Percentiles rank a stretch among this genome's conserved stretches.
Evolutionary conservation across 2,113 vertebrate species (phyloP).

Genomic region (Lathamus discolor): DNA sequence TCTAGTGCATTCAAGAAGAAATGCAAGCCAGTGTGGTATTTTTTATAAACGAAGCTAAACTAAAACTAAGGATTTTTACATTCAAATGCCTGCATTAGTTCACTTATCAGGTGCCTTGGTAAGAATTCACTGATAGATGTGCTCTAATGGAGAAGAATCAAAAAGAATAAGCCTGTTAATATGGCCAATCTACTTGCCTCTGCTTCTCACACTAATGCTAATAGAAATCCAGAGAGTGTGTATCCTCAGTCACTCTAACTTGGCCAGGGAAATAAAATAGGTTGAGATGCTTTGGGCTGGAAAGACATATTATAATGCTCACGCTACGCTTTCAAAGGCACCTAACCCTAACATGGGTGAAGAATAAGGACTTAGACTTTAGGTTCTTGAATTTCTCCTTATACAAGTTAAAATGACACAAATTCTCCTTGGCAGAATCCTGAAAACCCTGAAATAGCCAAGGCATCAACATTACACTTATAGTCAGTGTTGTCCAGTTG

Average conservation of each 20-base stretch:
- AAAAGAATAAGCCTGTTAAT: background rate
- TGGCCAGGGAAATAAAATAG: background rate
- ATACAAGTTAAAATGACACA: background rate
- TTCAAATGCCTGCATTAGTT: background rate
- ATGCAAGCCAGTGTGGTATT: rapidly evolving
- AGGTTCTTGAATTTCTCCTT: background rate
- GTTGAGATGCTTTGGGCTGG: background rate
- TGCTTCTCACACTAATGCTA: background rate
- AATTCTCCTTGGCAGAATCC: background rate
- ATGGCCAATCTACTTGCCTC: background rate
- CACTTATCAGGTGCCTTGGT: background rate
- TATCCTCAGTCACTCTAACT: background rate
- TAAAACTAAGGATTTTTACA: background rate
- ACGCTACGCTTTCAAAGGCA: background rate
- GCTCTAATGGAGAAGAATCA: background rate
- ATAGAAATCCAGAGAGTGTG: rapidly evolving
- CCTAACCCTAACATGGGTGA: background rate
- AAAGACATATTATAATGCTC: background rate
- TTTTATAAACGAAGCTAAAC: background rate
- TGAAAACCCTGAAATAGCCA: background rate
- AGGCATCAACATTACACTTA: background rate
- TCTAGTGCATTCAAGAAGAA: background rate
- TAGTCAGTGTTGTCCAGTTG: background rate
- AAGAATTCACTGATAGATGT: background rate
- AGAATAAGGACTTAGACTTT: background rate